phyloP scores from a whole-genome alignment of 2,113 vertebrate species.

The Sorex araneus region DNA sequence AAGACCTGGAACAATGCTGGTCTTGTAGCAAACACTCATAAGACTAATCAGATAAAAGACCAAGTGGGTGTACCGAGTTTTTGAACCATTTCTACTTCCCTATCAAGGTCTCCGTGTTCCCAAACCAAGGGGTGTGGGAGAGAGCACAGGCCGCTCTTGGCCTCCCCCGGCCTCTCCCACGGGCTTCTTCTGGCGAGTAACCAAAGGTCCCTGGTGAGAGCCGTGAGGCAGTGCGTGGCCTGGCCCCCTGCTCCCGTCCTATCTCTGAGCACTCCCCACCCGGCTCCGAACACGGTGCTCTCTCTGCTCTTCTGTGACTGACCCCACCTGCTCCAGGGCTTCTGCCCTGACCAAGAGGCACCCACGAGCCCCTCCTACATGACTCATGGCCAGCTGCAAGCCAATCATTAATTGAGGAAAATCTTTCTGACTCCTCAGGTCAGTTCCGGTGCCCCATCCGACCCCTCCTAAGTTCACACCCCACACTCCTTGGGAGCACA shows the following conservation, averaged over 20 bases:
- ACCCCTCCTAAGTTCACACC: not conserved
- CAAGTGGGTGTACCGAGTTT: not conserved
- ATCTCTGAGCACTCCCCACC: not conserved
- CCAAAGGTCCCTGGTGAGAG: not conserved
- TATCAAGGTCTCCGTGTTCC: not conserved
- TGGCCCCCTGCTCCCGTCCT: not conserved
- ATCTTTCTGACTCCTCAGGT: not conserved
- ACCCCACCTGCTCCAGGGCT: not conserved
- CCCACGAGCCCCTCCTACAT: not conserved
- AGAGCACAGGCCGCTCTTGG: not conserved
- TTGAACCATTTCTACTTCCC: not conserved
- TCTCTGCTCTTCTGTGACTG: not conserved
- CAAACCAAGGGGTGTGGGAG: too few species aligned
- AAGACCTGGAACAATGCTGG: not conserved
- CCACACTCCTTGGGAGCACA: not conserved
- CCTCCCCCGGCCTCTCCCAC: not conserved
- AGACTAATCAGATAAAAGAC: not conserved
- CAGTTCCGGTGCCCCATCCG: not conserved
- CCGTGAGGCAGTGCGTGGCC: not conserved
- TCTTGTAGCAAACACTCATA: not conserved
- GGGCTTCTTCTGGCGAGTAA: not conserved
- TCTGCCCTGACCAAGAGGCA: not conserved
- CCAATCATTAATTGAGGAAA: not conserved
- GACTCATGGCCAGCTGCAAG: not conserved
- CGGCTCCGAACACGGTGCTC: not conserved